These are phyloP conservation scores for Brassicogethes aeneus DNA, from an alignment of 2,888 invertebrate genomes.

Conservation along the genomic window DNA sequence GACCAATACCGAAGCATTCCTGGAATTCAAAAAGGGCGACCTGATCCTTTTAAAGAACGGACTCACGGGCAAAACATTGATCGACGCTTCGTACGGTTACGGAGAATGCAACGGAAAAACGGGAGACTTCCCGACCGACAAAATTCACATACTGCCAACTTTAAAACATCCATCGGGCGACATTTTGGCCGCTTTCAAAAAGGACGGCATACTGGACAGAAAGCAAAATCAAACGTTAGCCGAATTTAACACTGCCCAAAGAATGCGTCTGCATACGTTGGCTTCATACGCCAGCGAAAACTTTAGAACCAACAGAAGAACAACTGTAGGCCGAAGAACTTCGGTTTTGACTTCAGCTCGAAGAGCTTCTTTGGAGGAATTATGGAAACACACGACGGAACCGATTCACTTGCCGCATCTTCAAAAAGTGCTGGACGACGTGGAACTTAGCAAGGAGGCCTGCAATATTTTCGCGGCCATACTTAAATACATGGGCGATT, in stretches of 20 bases:
- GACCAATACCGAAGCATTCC: constrained; percentile 48
- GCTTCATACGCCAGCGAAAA: constrained; percentile 76
- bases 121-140: constrained; percentile 82
- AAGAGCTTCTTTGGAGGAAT: constrained; percentile 56
- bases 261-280: constrained; percentile 71
- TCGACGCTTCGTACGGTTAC: constrained; percentile 63
- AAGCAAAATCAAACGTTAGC: constrained; percentile 37
- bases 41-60: constrained; percentile 71
- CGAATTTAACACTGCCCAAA: constrained; percentile 50
- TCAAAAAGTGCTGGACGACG: constrained; percentile 62
- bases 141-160: constrained; percentile 79
- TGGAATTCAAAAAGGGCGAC: constrained; percentile 61
- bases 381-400: constrained; percentile 77
- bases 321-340: constrained; percentile 50
- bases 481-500: constrained; percentile 84
- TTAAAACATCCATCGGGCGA: constrained; percentile 62
- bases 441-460: constrained; percentile 63
- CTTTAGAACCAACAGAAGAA: constrained; percentile 48
- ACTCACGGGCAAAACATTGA: constrained; percentile 63
- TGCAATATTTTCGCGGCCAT: constrained; percentile 65
- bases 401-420: constrained; percentile 76
- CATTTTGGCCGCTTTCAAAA: constrained; percentile 57
- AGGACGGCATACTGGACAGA: constrained; percentile 43
- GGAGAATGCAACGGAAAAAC: constrained; percentile 60
- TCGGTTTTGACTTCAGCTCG: constrained; percentile 59